These are phyloP conservation scores for Lepidurus couesii DNA, from an alignment of 1,140 invertebrate genomes.

Conservation along the genomic window DNA sequence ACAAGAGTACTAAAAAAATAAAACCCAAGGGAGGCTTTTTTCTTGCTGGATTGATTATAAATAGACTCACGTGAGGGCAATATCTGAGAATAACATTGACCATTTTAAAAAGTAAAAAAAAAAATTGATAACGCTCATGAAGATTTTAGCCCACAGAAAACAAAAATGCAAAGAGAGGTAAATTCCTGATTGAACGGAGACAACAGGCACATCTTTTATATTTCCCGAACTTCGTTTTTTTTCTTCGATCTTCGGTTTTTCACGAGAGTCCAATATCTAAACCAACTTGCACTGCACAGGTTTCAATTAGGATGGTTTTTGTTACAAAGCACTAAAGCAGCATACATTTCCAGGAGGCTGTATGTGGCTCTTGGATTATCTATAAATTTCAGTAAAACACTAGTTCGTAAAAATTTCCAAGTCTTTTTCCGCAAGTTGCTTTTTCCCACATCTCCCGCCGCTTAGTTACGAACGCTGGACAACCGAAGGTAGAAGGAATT, in stretches of 20 bases:
- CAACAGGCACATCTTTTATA: background rate
- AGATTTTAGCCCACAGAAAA: background rate
- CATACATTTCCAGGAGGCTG: conserved; percentile 6
- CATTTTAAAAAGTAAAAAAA: background rate
- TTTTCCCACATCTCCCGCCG: background rate
- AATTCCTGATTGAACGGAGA: conserved; percentile 15
- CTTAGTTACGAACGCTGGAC: background rate
- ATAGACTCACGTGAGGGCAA: background rate
- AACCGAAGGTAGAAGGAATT: background rate
- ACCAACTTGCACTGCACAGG: conserved; percentile 14
- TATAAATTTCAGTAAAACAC: conserved; percentile 2
- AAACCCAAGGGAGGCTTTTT: background rate
- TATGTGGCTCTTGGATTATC: background rate
- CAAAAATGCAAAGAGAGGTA: background rate
- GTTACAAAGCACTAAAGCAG: conserved; percentile 2
- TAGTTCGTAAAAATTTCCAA: background rate
- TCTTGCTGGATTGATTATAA: conserved; percentile 12
- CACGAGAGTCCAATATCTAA: background rate
- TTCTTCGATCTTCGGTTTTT: background rate
- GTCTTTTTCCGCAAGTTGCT: background rate
- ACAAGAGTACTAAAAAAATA: background rate
- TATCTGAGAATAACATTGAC: background rate
- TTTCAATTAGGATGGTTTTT: background rate
- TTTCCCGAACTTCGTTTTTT: background rate
- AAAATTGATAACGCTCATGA: background rate